Conservation (phyloP, 2,113 vertebrate species). For the Danionella cerebrum region DNA sequence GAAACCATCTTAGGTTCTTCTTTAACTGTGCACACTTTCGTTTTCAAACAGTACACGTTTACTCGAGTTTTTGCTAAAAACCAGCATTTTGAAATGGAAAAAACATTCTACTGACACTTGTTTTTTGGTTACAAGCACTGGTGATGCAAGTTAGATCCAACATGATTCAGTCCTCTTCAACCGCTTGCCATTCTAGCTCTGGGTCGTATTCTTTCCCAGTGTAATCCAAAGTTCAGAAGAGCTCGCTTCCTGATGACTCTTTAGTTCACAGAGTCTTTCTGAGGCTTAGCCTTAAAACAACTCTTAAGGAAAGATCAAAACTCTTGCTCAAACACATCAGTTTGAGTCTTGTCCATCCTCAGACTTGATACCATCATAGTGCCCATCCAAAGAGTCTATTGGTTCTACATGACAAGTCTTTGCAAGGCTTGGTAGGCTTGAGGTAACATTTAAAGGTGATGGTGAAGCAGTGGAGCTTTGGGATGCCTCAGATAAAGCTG, state of each 20-base stretch:
- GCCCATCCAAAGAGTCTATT: conserved; percentile 81
- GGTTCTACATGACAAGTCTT: conserved; percentile 82
- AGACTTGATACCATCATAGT: conserved; percentile 70
- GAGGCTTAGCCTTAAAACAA: conserved; percentile 75
- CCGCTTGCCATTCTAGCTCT: conserved; percentile 58
- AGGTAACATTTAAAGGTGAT: conserved; percentile 88
- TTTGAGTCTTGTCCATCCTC: conserved; percentile 71
- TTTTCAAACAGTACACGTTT: conserved; percentile 38
- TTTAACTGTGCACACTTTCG: conserved; percentile 55
- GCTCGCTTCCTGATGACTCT: conserved; percentile 49
- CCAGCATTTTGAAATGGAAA: conserved; percentile 90
- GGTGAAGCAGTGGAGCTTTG: conserved; percentile 57
- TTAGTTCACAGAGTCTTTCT: conserved; percentile 79
- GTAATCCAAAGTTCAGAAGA: not conserved
- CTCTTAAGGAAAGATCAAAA: conserved; percentile 58
- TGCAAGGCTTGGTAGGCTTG: conserved; percentile 85
- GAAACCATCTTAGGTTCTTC: conserved; percentile 61
- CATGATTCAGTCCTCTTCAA: conserved; percentile 79
- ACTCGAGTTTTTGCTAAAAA: conserved; percentile 64
- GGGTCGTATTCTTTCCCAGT: conserved; percentile 16
- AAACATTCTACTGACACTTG: conserved; percentile 84
- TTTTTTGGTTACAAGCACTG: conserved; percentile 99
- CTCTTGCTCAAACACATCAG: conserved; percentile 20
- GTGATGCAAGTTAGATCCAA: conserved; percentile 96
- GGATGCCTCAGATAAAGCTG: conserved; percentile 59